phyloP scores from a whole-genome alignment of 2,888 invertebrate genomes.

The Antheraea yamamai region DNA sequence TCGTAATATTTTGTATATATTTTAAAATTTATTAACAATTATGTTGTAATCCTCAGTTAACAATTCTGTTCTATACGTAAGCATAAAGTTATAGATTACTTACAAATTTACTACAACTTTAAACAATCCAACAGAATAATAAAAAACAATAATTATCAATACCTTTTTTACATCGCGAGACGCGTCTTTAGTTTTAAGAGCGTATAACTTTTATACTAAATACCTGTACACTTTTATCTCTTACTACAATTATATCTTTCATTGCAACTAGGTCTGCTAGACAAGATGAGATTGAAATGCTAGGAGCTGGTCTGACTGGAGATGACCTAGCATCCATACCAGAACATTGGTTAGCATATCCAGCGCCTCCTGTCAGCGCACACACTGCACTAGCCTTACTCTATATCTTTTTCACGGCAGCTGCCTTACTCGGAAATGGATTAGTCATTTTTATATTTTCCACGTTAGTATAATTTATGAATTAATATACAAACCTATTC shows the following conservation, averaged over 20 bases:
- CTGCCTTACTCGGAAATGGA: slow-evolving; percentile 90
- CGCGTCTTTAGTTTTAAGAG: neutral
- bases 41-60: no score
- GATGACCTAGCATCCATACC: slow-evolving; percentile 89
- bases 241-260: neutral
- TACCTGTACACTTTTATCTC: neutral
- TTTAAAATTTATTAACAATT: no score
- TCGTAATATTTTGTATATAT: no score
- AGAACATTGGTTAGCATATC: slow-evolving; percentile 90
- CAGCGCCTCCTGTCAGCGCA: slow-evolving; percentile 90
- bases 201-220: neutral
- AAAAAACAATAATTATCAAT: neutral
- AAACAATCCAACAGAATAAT: neutral
- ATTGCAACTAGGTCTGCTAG: slow-evolving; percentile 47
- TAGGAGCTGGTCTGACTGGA: slow-evolving; percentile 90
- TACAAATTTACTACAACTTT: no score
- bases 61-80: no score
- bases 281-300: slow-evolving; percentile 62
- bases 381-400: slow-evolving; percentile 90
- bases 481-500: neutral
- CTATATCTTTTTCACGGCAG: slow-evolving; percentile 88
- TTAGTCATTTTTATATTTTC: slow-evolving; percentile 92
- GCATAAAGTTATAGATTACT: no score
- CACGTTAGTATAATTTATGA: slow-evolving; percentile 80
- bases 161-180: no score